Evolutionary conservation across 2,113 vertebrate genomes (phyloP).

Genomic region (Trematocara macrostoma): DNA sequence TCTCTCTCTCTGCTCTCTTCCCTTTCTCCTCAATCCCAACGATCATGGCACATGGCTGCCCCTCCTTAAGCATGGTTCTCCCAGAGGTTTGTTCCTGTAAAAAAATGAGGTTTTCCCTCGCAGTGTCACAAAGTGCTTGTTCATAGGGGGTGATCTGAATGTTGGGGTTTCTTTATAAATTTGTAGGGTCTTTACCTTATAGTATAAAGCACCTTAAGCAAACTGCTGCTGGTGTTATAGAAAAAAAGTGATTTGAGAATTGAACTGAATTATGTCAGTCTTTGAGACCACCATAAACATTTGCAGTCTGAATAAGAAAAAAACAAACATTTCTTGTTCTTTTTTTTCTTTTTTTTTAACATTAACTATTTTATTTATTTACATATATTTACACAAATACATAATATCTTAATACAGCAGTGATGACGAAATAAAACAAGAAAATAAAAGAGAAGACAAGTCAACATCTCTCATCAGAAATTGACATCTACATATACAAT

Average conservation of each 20-base stretch:
- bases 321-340: neutral
- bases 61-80: neutral
- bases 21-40: neutral
- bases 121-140: neutral
- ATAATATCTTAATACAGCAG: neutral
- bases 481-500: neutral
- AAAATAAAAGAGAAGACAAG: neutral
- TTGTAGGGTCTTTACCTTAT: neutral
- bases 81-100: neutral
- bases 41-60: neutral
- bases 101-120: neutral
- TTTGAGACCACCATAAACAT: neutral
- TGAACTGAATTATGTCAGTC: neutral
- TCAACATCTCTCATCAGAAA: neutral
- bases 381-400: neutral
- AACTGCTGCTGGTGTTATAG: neutral
- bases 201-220: neutral
- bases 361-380: neutral
- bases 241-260: neutral
- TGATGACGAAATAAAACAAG: neutral
- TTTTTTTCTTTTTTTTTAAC: neutral
- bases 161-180: neutral
- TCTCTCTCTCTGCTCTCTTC: neutral
- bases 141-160: neutral
- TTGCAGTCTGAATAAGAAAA: neutral